phyloP scores from a whole-genome alignment of 2,888 invertebrate species.

The Drosophila neutralis region DNA sequence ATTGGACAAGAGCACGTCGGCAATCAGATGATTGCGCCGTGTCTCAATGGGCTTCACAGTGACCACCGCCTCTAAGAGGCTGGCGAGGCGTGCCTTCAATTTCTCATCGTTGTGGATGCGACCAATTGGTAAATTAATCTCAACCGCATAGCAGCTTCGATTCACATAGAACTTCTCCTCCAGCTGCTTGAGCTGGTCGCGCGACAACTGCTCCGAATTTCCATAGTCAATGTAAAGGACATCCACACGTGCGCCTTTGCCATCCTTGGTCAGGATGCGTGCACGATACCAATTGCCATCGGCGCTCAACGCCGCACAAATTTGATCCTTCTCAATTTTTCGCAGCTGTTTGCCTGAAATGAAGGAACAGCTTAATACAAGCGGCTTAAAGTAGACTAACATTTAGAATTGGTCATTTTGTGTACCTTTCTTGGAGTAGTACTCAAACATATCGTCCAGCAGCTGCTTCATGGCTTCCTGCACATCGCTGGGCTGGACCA shows the following conservation, averaged over 20 bases:
- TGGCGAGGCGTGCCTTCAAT: slow-evolving; percentile 56
- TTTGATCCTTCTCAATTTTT: slow-evolving; percentile 85
- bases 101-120: slow-evolving; percentile 56
- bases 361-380: neutral
- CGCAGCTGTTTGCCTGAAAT: slow-evolving; percentile 81
- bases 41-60: slow-evolving; percentile 81
- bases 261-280: slow-evolving; percentile 85
- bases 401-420: neutral
- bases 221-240: slow-evolving; percentile 89
- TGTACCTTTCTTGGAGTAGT: slow-evolving; percentile 85
- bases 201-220: slow-evolving; percentile 87
- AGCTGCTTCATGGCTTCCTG: slow-evolving; percentile 85
- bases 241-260: slow-evolving; percentile 84
- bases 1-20: slow-evolving; percentile 71
- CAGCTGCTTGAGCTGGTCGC: slow-evolving; percentile 85
- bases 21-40: slow-evolving; percentile 79
- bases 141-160: slow-evolving; percentile 80
- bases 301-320: slow-evolving; percentile 88
- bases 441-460: slow-evolving; percentile 87
- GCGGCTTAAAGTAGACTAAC: neutral
- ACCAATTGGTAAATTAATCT: slow-evolving; percentile 81
- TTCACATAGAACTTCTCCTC: slow-evolving; percentile 85
- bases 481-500: slow-evolving; percentile 87
- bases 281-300: slow-evolving; percentile 91
- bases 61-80: slow-evolving; percentile 64